phyloP scores from a whole-genome alignment of 2,113 vertebrate genomes.

The Carollia perspicillata region DNA sequence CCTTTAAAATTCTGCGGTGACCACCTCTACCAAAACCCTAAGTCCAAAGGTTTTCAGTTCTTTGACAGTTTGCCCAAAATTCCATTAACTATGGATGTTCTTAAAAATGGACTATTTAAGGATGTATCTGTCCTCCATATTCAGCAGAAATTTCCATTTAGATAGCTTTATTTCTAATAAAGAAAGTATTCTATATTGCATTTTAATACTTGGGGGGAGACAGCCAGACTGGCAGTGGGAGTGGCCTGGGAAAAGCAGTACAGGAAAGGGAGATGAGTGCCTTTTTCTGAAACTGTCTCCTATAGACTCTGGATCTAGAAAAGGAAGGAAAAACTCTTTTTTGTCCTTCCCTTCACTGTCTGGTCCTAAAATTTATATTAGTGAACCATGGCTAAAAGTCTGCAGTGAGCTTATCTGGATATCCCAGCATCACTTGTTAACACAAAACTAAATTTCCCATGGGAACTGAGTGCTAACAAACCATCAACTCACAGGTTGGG shows the following conservation, averaged over 20 bases:
- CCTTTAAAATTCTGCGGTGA: not conserved
- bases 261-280: not conserved
- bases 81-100: not conserved
- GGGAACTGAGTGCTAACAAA: not conserved
- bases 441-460: not conserved
- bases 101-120: not conserved
- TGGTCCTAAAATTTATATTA: not conserved
- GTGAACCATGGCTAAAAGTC: not conserved
- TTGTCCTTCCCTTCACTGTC: not conserved
- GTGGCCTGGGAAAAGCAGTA: not conserved
- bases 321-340: not conserved
- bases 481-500: not conserved
- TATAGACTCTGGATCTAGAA: not conserved
- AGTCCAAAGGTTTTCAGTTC: not conserved
- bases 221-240: not conserved
- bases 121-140: not conserved
- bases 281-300: not conserved
- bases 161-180: not conserved
- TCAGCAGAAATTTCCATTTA: constrained; percentile 2
- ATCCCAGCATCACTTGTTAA: not conserved
- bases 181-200: not conserved
- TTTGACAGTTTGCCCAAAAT: constrained; percentile 24
- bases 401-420: not conserved
- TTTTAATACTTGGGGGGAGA: not conserved
- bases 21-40: not conserved